Percentiles rank a stretch among this genome's conserved stretches.
phyloP scores from a whole-genome alignment of 2,113 vertebrate species.

The Saimiri boliviensis region DNA sequence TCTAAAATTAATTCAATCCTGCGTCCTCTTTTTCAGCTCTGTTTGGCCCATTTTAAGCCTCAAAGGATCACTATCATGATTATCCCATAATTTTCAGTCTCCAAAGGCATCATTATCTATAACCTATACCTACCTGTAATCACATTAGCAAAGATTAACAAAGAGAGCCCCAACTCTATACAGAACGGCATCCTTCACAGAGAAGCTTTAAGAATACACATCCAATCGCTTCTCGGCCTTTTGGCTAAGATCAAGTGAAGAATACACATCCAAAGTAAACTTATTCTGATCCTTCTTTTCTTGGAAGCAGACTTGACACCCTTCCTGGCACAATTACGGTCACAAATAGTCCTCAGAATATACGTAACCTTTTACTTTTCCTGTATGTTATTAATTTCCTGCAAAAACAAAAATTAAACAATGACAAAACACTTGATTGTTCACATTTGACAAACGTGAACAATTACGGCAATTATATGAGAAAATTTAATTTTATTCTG shows the following conservation, averaged over 20 bases:
- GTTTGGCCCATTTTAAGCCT: background rate
- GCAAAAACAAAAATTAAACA: background rate
- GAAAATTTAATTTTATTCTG: constrained; percentile 28
- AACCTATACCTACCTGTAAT: background rate
- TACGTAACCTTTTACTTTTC: constrained; percentile 8
- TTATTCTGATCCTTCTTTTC: background rate
- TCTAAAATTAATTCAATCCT: background rate
- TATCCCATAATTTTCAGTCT: background rate
- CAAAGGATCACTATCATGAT: background rate
- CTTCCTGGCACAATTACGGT: background rate
- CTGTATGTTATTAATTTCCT: background rate
- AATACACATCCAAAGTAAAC: background rate
- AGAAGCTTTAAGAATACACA: background rate
- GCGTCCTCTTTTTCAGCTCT: background rate
- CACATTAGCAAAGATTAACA: background rate
- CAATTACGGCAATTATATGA: background rate
- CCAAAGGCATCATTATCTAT: background rate
- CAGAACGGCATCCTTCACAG: background rate
- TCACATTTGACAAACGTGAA: constrained; percentile 19
- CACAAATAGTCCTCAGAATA: background rate
- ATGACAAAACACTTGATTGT: background rate
- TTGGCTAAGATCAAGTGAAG: no score
- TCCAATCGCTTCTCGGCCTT: no score
- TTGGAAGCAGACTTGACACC: background rate
- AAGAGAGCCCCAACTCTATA: background rate